Evolutionary conservation across 2,888 invertebrate species (phyloP), one percentile per base, ranked within the genome.

Genomic region (Subacronicta megacephala): DNA sequence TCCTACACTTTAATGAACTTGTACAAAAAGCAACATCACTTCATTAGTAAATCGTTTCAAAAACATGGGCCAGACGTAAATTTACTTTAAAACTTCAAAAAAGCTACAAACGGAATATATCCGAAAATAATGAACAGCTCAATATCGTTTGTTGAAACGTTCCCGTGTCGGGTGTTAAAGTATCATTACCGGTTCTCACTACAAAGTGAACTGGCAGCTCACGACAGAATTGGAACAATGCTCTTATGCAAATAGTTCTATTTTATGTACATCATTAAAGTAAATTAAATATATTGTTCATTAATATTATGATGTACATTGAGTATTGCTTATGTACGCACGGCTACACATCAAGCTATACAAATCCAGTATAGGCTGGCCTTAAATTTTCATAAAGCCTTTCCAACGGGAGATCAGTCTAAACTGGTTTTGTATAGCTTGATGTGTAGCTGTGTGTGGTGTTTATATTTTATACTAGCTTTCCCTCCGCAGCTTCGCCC

Each of bases 111-210:
- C 44, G 31, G 4, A 40, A 57, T 69, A 46, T 56, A 65, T 69
- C 69, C 57, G 57, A 44, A 69, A 69, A 69, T 65, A 65, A 65
- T 65, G 65, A 65, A 47, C 63, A 36, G 33, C 29, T 62, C 45
- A 56, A 51, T 63, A 63, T 40, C 38, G 51, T 65, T 63, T 36
- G 63, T 23, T 15, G 46, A 47, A 65, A 63, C 16, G 43, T 63
- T 51, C 33, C 7, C 31, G 43, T 51, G 50, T 47, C 40, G 53
- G 33, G 63, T 47, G 40, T 69, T 52, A 62, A 69, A 69, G 65
- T 57, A 57, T 57, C 36, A 69, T 45, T 52, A 52, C 44, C 38
- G 16, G 44, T n/a, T 9, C 12, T 51, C 16, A 37, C 43, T 52
- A 37, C 13, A 29, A 66, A 59, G 33, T 66, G n/a, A 66, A 66